A percentile compares a stretch with the other conserved stretches of the same genome.
These are phyloP conservation scores for Oegoconia quadripuncta DNA, from an alignment of 2,888 invertebrate genomes.

Conservation along the genomic window DNA sequence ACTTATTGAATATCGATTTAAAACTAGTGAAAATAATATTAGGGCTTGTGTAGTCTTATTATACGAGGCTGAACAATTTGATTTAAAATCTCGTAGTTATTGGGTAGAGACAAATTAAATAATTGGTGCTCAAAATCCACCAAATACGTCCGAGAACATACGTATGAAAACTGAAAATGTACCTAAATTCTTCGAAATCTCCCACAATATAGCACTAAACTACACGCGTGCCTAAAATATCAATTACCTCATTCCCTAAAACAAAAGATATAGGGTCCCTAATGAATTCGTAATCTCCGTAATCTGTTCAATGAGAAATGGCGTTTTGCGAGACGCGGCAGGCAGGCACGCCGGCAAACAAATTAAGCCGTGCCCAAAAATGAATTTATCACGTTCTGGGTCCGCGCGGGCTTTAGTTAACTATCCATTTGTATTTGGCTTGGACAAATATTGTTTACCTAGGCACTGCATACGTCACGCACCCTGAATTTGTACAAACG, in stretches of 20 bases:
- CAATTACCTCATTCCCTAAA: slow-evolving; percentile 60
- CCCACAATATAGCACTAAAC: slow-evolving; percentile 38
- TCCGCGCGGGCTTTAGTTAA: slow-evolving; percentile 36
- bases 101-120: too few species aligned
- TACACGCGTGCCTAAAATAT: slow-evolving; percentile 66
- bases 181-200: too few species aligned
- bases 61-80: too few species aligned
- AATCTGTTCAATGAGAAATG: slow-evolving; percentile 78
- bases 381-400: slow-evolving; percentile 73
- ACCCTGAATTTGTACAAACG: not conserved
- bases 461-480: not conserved
- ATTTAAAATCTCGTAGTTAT: too few species aligned
- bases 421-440: slow-evolving; percentile 46
- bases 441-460: slow-evolving; percentile 8
- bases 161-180: too few species aligned
- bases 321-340: slow-evolving; percentile 63
- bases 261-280: slow-evolving; percentile 70
- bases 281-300: slow-evolving; percentile 77
- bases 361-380: slow-evolving; percentile 76
- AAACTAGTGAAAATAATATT: too few species aligned
- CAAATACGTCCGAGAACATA: too few species aligned
- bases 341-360: slow-evolving; percentile 61
- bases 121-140: too few species aligned
- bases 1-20: too few species aligned
- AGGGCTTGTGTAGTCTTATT: too few species aligned